A percentile compares a stretch with the other conserved stretches of the same genome.
These are phyloP conservation scores for Urocynchramus pylzowi DNA, from an alignment of 2,113 vertebrate species.

Conservation along the genomic window DNA sequence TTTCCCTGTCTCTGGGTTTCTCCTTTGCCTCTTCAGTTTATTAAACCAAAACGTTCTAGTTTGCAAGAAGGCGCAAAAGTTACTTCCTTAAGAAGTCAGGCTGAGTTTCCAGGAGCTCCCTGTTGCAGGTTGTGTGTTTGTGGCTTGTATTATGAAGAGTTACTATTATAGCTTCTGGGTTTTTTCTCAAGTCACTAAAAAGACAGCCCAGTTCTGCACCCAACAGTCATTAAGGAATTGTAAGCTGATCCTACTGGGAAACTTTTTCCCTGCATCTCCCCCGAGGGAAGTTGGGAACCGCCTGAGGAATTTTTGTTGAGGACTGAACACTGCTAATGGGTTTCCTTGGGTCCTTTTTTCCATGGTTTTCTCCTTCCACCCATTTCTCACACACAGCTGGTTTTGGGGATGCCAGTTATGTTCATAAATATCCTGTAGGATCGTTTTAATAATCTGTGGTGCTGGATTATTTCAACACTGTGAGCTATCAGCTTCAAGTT, in stretches of 20 bases:
- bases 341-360: neutral
- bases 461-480: neutral
- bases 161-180: rapidly evolving
- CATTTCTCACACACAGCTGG: neutral
- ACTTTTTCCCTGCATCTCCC: neutral
- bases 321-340: neutral
- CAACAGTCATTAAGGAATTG: neutral
- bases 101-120: neutral
- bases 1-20: neutral
- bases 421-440: neutral
- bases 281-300: neutral
- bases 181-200: neutral
- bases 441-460: neutral
- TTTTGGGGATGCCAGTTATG: neutral
- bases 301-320: neutral
- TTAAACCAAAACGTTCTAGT: neutral
- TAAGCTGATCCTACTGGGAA: neutral
- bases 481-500: neutral
- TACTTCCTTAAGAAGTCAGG: neutral
- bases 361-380: neutral
- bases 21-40: neutral
- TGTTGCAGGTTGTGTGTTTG: neutral
- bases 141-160: neutral
- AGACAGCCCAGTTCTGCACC: neutral
- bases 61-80: neutral